phyloP scores from a whole-genome alignment of 1,140 invertebrate species.

The Harpegnathos saltator region DNA sequence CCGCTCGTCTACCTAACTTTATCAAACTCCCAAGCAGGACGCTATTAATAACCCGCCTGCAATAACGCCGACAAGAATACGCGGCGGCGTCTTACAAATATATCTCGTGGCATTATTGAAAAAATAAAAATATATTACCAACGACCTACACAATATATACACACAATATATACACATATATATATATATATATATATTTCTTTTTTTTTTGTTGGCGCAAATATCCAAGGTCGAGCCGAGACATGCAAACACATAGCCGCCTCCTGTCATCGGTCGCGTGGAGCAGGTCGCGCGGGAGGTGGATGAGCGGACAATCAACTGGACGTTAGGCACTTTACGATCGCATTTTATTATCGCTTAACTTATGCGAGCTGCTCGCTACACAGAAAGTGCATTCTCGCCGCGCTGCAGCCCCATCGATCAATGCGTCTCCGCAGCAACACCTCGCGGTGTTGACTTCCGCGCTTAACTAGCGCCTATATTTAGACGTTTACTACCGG shows the following conservation, averaged over 20 bases:
- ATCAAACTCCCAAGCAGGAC: not conserved
- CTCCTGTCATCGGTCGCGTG: not conserved
- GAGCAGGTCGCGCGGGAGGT: slow-evolving; percentile 7
- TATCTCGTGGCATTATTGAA: slow-evolving; percentile 13
- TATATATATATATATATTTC: too few relatives aligned
- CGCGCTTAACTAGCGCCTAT: slow-evolving; percentile 41
- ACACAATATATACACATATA: too few relatives aligned
- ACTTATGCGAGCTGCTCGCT: slow-evolving; percentile 10
- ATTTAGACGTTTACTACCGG: slow-evolving; percentile 40
- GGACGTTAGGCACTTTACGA: slow-evolving; percentile 12
- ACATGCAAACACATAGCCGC: not conserved
- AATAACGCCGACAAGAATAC: not conserved
- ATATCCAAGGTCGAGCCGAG: slow-evolving; percentile 26
- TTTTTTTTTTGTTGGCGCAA: too few relatives aligned
- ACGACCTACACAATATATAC: not conserved
- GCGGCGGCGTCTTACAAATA: not conserved
- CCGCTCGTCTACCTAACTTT: too few relatives aligned
- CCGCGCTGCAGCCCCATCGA: slow-evolving; percentile 63
- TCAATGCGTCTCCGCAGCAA: slow-evolving; percentile 45
- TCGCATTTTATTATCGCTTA: slow-evolving; percentile 48
- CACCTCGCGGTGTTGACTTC: slow-evolving; percentile 24
- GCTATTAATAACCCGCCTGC: slow-evolving; percentile 8
- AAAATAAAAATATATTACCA: slow-evolving; percentile 51
- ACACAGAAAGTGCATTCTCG: slow-evolving; percentile 62
- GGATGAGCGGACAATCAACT: not conserved